These are phyloP conservation scores for Drosophila testacea DNA, from an alignment of 2,888 invertebrate genomes.

Conservation along the genomic window DNA sequence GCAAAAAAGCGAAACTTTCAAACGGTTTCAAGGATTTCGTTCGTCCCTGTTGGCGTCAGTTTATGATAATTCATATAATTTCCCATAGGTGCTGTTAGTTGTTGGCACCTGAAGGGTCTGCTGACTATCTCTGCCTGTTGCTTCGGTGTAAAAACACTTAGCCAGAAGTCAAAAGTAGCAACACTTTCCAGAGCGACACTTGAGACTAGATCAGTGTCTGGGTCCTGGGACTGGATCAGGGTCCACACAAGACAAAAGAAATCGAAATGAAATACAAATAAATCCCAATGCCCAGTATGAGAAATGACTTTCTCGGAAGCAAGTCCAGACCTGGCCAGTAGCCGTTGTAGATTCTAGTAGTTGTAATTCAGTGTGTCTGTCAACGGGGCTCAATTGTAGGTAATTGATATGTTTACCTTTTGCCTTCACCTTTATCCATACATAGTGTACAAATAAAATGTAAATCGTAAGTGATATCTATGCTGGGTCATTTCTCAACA, in stretches of 20 bases:
- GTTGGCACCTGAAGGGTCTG: constrained; percentile 68
- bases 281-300: constrained; percentile 70
- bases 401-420: constrained; percentile 79
- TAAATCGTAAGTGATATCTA: constrained; percentile 74
- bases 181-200: constrained; percentile 63
- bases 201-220: constrained; percentile 50
- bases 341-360: constrained; percentile 14
- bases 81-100: constrained; percentile 79
- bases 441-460: constrained; percentile 65
- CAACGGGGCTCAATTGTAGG: constrained; percentile 70
- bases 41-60: constrained; percentile 61
- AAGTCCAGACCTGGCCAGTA: constrained; percentile 27
- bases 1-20: constrained; percentile 77
- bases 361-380: constrained; percentile 56
- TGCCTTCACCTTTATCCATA: constrained; percentile 21
- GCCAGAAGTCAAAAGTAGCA: constrained; percentile 76
- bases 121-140: constrained; percentile 39
- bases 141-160: constrained; percentile 60
- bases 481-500: constrained; percentile 70
- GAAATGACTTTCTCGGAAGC: constrained; percentile 77
- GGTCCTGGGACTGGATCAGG: constrained; percentile 3
- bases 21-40: constrained; percentile 79
- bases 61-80: constrained; percentile 74
- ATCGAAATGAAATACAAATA: constrained; percentile 80
- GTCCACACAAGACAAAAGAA: constrained; percentile 65